Base-by-base conservation (phyloP, 2,113 vertebrate genomes). In the Chascanopsetta lugubris region DNA sequence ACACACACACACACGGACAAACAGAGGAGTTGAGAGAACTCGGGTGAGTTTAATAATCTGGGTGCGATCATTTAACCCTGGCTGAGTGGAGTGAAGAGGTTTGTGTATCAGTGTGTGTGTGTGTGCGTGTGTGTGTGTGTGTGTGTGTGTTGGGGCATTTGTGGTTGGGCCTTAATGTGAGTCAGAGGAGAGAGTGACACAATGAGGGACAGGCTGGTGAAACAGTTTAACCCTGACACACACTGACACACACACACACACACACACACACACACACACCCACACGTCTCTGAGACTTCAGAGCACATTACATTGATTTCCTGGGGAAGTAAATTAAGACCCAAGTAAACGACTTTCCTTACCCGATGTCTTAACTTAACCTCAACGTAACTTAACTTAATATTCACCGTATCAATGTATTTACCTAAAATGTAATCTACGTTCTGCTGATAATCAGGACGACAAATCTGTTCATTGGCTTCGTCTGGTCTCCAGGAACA, bases 1-100 rank as follows among this genome's bases (percentile, higher is more conserved):
- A 24, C 9, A 22, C 20, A 46, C 4, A 26, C 71, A 83, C 80
- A 80, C 76, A 75, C 71, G 73, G 67, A 86, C 73, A 70, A 9
- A 85, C 54, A 81, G 45, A 61, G 21, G 61, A 65, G 72, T 78
- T 77, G 68, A 79, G 76, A 83, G 61, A 82, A 73, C 75, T 84
- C 63, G 80, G 87, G 69, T 74, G 83, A 85, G 88, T 86, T 90
- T 88, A 88, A 90, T 89, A 90, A 89, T 88, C 80, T 86, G 79
- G 80, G 80, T 83, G 84, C 84, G 50, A 91, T 89, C 87, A 91
- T 89, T 91, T 91, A 91, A 91, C 89, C 88, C 79, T 77, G 77
- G 80, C 82, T 73, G 85, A 91, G 86, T 88, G 87, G 79, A 87
- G 67, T 87, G 87, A 88, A 87, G 86, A 87, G 85, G 89, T 85